Conservation (phyloP, 2,113 vertebrate species). For the Gopherus flavomarginatus region DNA sequence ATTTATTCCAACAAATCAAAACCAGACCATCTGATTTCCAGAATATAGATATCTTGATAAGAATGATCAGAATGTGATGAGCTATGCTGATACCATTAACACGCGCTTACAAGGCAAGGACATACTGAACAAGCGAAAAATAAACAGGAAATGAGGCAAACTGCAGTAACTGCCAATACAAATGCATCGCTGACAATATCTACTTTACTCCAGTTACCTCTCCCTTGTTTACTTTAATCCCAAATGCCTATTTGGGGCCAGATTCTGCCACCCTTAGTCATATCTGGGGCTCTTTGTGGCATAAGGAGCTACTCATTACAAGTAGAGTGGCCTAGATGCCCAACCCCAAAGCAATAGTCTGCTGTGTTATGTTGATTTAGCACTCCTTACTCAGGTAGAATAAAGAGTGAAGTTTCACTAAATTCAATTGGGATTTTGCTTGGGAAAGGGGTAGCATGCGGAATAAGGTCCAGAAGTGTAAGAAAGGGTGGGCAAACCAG, state of each 20-base stretch:
- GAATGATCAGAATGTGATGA: background rate
- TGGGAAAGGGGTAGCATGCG: fast-evolving
- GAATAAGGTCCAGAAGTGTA: fast-evolving
- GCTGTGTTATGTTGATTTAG: fast-evolving
- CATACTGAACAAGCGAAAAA: background rate
- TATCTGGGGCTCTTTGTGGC: background rate
- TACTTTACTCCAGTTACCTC: background rate
- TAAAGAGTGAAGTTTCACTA: background rate
- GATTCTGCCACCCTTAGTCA: fast-evolving
- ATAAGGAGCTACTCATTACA: fast-evolving
- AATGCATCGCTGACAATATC: background rate
- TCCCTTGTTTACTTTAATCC: fast-evolving
- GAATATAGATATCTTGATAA: conserved; percentile 18
- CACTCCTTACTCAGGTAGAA: background rate
- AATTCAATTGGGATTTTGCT: background rate
- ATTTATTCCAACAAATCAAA: conserved; percentile 55
- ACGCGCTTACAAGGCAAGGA: background rate
- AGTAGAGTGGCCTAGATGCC: background rate
- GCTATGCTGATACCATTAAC: background rate
- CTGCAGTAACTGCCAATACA: background rate
- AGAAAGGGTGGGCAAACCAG: fast-evolving
- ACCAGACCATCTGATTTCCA: conserved; percentile 46
- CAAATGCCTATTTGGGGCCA: fast-evolving
- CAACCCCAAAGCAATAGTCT: background rate
- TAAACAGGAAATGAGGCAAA: background rate